These are phyloP conservation scores for Tautogolabrus adspersus DNA, from an alignment of 2,113 vertebrate species.

Conservation along the genomic window DNA sequence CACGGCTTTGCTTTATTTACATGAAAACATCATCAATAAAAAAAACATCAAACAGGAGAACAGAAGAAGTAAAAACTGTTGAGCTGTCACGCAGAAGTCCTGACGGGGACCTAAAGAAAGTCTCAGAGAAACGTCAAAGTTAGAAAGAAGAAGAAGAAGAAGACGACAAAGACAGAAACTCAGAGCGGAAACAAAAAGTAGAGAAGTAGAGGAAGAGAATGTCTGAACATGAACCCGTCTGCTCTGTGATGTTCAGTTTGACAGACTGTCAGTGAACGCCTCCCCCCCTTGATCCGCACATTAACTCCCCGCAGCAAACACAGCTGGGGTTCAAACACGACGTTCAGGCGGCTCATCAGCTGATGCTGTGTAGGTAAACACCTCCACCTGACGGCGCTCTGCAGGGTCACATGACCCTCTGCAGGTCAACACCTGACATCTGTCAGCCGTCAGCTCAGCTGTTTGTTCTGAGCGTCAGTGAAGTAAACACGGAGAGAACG, in stretches of 20 bases:
- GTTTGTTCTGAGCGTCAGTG: slow-evolving; percentile 1
- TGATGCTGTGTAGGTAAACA: neutral
- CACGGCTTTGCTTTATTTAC: neutral
- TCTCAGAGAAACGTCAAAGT: slow-evolving; percentile 10
- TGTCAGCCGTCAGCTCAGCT: neutral
- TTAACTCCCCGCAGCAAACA: neutral
- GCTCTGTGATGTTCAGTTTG: neutral
- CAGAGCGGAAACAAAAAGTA: neutral
- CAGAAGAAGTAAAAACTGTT: neutral
- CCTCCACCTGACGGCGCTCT: slow-evolving; percentile 10
- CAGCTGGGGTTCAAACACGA: neutral
- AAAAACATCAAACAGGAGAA: neutral
- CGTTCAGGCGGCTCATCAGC: neutral
- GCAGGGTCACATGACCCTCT: slow-evolving; percentile 12
- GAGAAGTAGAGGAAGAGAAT: neutral
- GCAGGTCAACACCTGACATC: neutral
- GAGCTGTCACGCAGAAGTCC: slow-evolving; percentile 12
- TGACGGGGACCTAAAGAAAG: slow-evolving; percentile 2
- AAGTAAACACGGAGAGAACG: neutral
- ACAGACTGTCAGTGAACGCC: slow-evolving; percentile 30
- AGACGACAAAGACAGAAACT: neutral
- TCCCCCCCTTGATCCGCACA: neutral
- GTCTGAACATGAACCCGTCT: neutral
- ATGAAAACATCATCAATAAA: slow-evolving; percentile 4
- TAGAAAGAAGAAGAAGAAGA: neutral